phyloP scores from a whole-genome alignment of 2,797 vertebrate genomes.

The Discoglossus pictus region DNA sequence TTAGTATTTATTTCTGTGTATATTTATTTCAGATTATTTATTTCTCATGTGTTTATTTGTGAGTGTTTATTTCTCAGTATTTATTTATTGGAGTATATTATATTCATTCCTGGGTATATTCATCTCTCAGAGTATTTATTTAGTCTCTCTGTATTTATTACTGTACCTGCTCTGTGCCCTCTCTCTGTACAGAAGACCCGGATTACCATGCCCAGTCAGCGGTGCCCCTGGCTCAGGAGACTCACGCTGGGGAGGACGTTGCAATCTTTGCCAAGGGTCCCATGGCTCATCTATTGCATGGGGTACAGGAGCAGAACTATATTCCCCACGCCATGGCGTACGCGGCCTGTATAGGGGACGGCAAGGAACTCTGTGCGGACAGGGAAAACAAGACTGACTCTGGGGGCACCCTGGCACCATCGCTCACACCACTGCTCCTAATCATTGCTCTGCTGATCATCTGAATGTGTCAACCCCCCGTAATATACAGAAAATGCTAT shows the following conservation, averaged over 20 bases:
- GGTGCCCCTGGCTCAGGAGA: constrained; percentile 63
- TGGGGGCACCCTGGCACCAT: background rate
- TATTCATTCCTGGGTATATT: too few relatives aligned
- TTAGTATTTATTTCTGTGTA: too few relatives aligned
- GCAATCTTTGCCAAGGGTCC: constrained; percentile 72
- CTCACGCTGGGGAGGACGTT: constrained; percentile 79
- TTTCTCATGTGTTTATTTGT: too few relatives aligned
- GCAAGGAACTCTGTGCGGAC: constrained; percentile 68
- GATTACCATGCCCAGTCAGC: constrained; percentile 71
- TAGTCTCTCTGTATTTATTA: too few relatives aligned
- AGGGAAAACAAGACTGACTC: background rate
- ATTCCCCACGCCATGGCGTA: constrained; percentile 76
- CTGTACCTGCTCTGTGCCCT: too few relatives aligned
- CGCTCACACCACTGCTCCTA: background rate
- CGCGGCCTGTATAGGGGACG: constrained; percentile 69
- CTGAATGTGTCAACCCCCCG: background rate
- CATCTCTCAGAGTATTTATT: too few relatives aligned
- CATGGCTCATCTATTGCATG: constrained; percentile 79
- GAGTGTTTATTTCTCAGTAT: too few relatives aligned
- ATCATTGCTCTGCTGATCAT: background rate
- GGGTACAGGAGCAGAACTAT: constrained; percentile 77
- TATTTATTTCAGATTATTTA: too few relatives aligned
- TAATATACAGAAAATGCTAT: too few relatives aligned
- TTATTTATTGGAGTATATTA: too few relatives aligned
- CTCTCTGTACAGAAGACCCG: constrained; percentile 58